phyloP scores from a whole-genome alignment of 1,140 invertebrate species.

The Sycophaga agraensis region DNA sequence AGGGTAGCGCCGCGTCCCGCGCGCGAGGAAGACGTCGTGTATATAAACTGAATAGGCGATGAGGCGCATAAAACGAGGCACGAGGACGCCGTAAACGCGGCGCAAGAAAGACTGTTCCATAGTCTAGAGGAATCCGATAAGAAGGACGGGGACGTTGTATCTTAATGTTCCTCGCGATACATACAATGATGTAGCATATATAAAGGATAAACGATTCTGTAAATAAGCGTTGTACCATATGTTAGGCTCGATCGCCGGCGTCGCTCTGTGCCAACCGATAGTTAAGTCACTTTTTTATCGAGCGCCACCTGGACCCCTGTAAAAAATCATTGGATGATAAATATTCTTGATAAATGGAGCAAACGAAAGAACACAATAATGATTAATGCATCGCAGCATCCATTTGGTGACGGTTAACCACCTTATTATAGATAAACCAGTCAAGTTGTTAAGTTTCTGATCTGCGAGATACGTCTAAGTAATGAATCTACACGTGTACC shows the following conservation, averaged over 20 bases:
- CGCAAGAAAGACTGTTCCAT: slow-evolving; percentile 5
- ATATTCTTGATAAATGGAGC: slow-evolving; percentile 30
- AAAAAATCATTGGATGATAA: slow-evolving; percentile 17
- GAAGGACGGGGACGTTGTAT: slow-evolving; percentile 3
- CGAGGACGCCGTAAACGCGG: too few species aligned
- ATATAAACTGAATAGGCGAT: not conserved
- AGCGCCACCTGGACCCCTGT: slow-evolving; percentile 12
- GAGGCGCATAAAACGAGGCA: not conserved
- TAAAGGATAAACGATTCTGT: slow-evolving; percentile 5
- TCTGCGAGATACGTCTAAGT: not conserved
- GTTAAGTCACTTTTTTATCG: slow-evolving; percentile 10
- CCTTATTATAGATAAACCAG: not conserved
- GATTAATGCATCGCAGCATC: too few species aligned
- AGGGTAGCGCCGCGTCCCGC: not conserved
- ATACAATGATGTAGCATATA: not conserved
- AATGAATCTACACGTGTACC: slow-evolving; percentile 1
- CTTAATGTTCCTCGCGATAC: slow-evolving; percentile 3
- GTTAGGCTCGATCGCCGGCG: not conserved
- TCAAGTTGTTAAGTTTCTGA: slow-evolving; percentile 10
- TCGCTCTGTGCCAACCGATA: slow-evolving; percentile 9
- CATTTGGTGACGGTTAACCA: slow-evolving; percentile 3
- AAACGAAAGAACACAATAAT: slow-evolving; percentile 6
- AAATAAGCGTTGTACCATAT: slow-evolving; percentile 19
- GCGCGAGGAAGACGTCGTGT: not conserved
- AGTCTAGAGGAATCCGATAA: not conserved